A percentile compares a stretch with the other conserved stretches of the same genome.
Conservation (phyloP, 2,888 invertebrate species). For the Mylabris sibirica region DNA sequence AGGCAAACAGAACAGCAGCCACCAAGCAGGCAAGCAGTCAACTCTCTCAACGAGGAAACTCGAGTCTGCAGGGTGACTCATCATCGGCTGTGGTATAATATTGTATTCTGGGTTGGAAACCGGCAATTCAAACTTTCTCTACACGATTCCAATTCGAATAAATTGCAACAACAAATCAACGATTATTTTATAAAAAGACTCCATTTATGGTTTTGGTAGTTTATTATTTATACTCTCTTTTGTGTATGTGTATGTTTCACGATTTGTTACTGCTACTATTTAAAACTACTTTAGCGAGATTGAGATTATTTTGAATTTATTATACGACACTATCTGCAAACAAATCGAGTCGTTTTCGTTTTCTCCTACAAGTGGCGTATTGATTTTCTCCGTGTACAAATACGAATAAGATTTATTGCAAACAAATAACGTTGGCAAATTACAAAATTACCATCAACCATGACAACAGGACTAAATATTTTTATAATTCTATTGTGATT, state of each 20-base stretch:
- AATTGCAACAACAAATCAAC: not conserved
- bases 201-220: not conserved
- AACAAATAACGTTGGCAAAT: not conserved
- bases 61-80: conserved; percentile 13
- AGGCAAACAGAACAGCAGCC: not conserved
- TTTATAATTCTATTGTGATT: not conserved
- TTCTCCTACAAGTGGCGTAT: not conserved
- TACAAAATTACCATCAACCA: not conserved
- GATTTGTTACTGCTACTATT: not conserved
- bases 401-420: not conserved
- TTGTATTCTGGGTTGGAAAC: conserved; percentile 7
- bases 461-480: not conserved
- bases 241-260: too few species aligned
- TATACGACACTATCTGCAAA: not conserved
- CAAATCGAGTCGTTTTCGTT: too few species aligned
- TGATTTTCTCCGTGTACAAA: not conserved
- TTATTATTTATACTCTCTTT: too few species aligned
- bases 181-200: not conserved
- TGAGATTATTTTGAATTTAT: conserved; percentile 1
- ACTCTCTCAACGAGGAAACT: conserved; percentile 10
- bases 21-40: not conserved
- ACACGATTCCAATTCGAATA: not conserved
- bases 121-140: conserved; percentile 8
- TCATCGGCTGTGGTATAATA: conserved; percentile 2
- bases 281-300: not conserved